Conservation (phyloP, 23 tunicate species). For the Ascidia mentula region DNA sequence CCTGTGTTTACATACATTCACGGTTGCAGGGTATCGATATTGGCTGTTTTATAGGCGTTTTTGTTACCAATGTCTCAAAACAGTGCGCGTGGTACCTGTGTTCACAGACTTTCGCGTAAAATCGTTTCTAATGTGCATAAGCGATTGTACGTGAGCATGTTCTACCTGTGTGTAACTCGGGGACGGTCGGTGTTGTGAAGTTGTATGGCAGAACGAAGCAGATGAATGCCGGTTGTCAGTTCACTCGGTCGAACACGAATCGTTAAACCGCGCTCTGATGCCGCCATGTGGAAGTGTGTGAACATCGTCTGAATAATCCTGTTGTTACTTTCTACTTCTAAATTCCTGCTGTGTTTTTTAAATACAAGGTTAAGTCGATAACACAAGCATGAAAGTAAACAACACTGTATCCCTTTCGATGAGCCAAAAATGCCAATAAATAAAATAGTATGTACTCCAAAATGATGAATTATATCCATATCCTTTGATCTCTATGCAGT, state of each 20-base stretch:
- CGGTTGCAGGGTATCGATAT: too few relatives aligned
- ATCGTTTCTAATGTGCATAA: neutral
- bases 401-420: too few relatives aligned
- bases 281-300: slow-evolving; percentile 18
- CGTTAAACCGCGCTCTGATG: slow-evolving; percentile 4
- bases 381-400: too few relatives aligned
- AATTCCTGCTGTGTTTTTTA: neutral
- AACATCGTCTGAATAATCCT: slow-evolving; percentile 6
- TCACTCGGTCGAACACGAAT: slow-evolving; percentile 17
- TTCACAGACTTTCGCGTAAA: too few relatives aligned
- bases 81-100: too few relatives aligned
- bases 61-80: too few relatives aligned
- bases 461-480: too few relatives aligned
- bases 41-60: too few relatives aligned
- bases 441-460: too few relatives aligned
- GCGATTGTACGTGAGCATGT: neutral
- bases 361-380: neutral
- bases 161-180: neutral
- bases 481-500: neutral
- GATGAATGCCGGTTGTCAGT: slow-evolving; percentile 36
- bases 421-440: too few relatives aligned
- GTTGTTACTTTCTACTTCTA: too few relatives aligned
- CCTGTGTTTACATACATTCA: too few relatives aligned
- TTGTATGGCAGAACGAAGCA: slow-evolving; percentile 30
- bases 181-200: neutral